Percentiles rank a stretch among this genome's conserved stretches.
phyloP scores from a whole-genome alignment of 2,797 vertebrate species.

The Oreortyx pictus region DNA sequence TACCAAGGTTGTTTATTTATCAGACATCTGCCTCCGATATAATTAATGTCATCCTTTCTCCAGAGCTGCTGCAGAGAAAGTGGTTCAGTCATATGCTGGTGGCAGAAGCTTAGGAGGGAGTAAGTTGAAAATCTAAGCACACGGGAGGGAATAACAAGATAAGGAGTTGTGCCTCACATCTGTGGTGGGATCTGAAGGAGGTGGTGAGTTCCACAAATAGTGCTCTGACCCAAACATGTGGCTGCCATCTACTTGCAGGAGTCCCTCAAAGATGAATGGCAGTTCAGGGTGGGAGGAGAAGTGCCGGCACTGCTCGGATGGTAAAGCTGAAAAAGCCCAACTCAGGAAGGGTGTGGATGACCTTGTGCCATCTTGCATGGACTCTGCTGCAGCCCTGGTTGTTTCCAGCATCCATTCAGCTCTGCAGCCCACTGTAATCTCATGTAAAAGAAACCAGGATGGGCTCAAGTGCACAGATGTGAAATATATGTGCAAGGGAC shows the following conservation, averaged over 20 bases:
- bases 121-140: neutral
- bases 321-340: neutral
- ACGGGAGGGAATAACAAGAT: rapidly evolving
- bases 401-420: neutral
- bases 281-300: neutral
- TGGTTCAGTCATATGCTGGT: rapidly evolving
- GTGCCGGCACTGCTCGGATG: neutral
- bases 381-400: neutral
- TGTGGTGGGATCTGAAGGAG: rapidly evolving
- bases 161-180: rapidly evolving
- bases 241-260: neutral
- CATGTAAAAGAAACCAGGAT: neutral
- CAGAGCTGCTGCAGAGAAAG: neutral
- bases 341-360: neutral
- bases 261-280: neutral
- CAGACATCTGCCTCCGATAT: slow-evolving; percentile 6
- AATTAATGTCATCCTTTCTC: slow-evolving; percentile 32
- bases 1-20: slow-evolving; percentile 41
- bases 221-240: rapidly evolving
- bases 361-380: neutral
- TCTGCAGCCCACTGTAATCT: neutral
- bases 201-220: neutral
- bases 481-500: neutral
- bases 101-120: neutral
- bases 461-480: neutral